These are phyloP conservation scores for Mesembrinibis cayennensis DNA, from an alignment of 2,113 vertebrate genomes.

Conservation along the genomic window DNA sequence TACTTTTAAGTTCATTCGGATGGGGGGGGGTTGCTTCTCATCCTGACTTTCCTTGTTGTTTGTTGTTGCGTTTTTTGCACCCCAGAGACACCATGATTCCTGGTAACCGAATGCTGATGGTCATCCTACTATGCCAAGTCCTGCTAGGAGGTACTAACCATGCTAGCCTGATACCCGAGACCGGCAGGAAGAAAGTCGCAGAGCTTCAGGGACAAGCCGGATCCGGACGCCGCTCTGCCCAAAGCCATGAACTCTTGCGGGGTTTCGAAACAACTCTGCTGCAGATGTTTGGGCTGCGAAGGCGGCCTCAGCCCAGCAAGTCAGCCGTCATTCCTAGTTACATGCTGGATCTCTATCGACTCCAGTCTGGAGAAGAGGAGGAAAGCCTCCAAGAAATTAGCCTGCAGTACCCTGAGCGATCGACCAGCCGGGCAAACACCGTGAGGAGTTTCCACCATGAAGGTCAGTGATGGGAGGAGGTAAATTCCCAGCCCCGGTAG, in stretches of 20 bases:
- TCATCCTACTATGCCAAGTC: slow-evolving; percentile 99
- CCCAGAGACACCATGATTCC: slow-evolving; percentile 99
- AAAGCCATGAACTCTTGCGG: slow-evolving; percentile 97
- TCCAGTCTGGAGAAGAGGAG: slow-evolving; percentile 94
- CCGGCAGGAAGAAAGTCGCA: slow-evolving; percentile 94
- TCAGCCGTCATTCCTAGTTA: slow-evolving; percentile 89
- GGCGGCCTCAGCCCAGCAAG: slow-evolving; percentile 90
- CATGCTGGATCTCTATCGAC: slow-evolving; percentile 96
- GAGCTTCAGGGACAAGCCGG: slow-evolving; percentile 84
- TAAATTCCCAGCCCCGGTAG: background rate
- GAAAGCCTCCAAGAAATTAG: slow-evolving; percentile 80
- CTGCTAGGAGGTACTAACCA: slow-evolving; percentile 96
- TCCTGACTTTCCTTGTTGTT: slow-evolving; percentile 67
- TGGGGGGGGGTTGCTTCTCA: slow-evolving; percentile 1
- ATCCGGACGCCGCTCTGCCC: slow-evolving; percentile 82
- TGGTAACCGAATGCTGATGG: slow-evolving; percentile 99
- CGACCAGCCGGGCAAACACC: slow-evolving; percentile 94
- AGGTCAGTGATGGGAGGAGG: slow-evolving; percentile 79
- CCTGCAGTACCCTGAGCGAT: slow-evolving; percentile 93
- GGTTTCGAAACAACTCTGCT: slow-evolving; percentile 98
- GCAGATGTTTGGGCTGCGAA: slow-evolving; percentile 97
- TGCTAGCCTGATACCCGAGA: slow-evolving; percentile 98
- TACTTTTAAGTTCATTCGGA: background rate
- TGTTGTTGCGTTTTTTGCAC: slow-evolving; percentile 68
- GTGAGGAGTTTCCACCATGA: slow-evolving; percentile 99